Percentiles rank a stretch among this genome's conserved stretches.
phyloP scores from a whole-genome alignment of 2,113 vertebrate species.

The Rhinoderma darwinii region DNA sequence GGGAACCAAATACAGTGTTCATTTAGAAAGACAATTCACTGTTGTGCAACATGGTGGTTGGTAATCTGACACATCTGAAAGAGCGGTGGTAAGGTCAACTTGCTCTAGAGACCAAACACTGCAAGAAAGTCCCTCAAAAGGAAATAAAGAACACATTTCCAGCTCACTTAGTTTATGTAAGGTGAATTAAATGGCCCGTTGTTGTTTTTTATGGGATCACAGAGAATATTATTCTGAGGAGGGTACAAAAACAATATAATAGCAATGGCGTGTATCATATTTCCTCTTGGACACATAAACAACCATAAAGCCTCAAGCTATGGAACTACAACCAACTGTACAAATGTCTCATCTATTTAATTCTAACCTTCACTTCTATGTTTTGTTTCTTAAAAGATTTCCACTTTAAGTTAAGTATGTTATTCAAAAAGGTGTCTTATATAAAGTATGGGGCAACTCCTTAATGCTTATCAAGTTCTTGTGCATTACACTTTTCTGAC shows the following conservation, averaged over 20 bases:
- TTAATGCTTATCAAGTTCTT: background rate
- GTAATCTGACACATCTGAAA: constrained; percentile 6
- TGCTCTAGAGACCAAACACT: constrained; percentile 43
- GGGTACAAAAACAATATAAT: background rate
- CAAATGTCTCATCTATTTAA: background rate
- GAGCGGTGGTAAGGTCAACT: constrained; percentile 1
- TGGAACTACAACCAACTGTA: background rate
- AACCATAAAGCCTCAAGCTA: background rate
- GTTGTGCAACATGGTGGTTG: background rate
- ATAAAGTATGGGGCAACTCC: background rate
- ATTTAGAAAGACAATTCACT: constrained; percentile 9
- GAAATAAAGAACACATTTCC: constrained; percentile 53
- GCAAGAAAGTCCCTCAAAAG: constrained; percentile 21
- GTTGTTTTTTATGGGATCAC: background rate
- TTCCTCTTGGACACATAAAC: constrained; percentile 8
- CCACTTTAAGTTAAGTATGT: background rate
- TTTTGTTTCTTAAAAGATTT: background rate
- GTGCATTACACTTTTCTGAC: background rate
- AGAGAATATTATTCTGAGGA: constrained; percentile 3
- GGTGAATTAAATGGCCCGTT: background rate
- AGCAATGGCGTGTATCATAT: constrained; percentile 2
- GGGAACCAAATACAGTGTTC: background rate
- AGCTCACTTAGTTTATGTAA: constrained; percentile 29
- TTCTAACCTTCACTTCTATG: background rate
- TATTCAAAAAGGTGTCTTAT: background rate